A percentile compares a stretch with the other conserved stretches of the same genome.
phyloP scores from a whole-genome alignment of 1,140 invertebrate species.

The Drosophila novamexicana region DNA sequence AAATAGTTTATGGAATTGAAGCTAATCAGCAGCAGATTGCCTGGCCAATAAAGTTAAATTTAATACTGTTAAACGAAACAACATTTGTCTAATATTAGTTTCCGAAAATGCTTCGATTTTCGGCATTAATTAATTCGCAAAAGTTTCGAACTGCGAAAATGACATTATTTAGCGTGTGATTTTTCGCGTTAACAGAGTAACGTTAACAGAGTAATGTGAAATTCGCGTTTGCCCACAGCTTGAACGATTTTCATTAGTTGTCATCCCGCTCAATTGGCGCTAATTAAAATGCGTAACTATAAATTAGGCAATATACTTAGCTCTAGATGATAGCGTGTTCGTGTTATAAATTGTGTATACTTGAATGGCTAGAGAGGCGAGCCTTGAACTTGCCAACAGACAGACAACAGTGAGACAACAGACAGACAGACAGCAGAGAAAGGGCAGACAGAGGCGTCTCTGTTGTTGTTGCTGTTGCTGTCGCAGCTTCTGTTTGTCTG shows the following conservation, averaged over 20 bases:
- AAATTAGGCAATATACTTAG: constrained; percentile 22
- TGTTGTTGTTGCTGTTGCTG: not conserved
- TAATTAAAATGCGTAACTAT: constrained; percentile 31
- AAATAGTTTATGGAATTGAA: not conserved
- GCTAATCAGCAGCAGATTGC: not conserved
- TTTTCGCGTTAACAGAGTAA: not conserved
- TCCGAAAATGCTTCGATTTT: too few relatives aligned
- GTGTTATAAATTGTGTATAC: constrained; percentile 1
- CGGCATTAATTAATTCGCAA: too few relatives aligned
- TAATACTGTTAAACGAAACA: too few relatives aligned
- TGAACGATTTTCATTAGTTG: constrained; percentile 3
- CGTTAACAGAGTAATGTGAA: not conserved
- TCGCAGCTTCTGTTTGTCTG: constrained; percentile 27
- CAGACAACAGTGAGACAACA: constrained; percentile 13
- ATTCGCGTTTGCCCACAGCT: not conserved
- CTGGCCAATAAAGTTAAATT: not conserved
- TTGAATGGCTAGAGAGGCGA: constrained; percentile 7
- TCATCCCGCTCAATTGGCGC: constrained; percentile 18
- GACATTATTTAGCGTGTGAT: not conserved
- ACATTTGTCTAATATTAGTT: too few relatives aligned
- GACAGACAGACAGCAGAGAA: not conserved
- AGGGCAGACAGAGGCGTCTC: constrained; percentile 9
- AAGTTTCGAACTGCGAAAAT: too few relatives aligned
- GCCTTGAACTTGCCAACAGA: constrained; percentile 55
- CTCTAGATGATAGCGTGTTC: constrained; percentile 3